Base-by-base conservation (phyloP, 2,888 invertebrate genomes). In the Epinotia brunnichana region DNA sequence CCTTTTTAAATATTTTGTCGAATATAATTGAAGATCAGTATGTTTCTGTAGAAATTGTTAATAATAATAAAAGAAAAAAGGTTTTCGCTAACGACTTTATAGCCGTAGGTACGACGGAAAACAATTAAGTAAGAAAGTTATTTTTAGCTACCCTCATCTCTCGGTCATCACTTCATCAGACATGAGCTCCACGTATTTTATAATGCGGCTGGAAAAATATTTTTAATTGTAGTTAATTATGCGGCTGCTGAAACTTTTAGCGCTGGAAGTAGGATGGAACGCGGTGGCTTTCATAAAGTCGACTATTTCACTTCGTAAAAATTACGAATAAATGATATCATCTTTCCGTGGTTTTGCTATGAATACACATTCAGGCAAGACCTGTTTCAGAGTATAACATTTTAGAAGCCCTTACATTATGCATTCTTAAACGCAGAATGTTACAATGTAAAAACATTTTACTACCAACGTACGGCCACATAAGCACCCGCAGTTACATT, bases 1-100 rank as follows among this genome's bases (percentile, higher is more conserved):
- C 2, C 51, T 19, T 19, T 41, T 41, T 13, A 41, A 11, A 41
- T 13, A 13, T 41, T 41, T 41, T 11, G 13, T 13, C 2, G 41
- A 41, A 41, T 10, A 9, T 39, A 39, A 13, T 13, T 13, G 13
- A 48, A 48, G 15, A 5, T n/a, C 15, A 29, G 13, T 11, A 19
- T 13, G 5, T 4, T 60, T 39, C 3, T n/a, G 29, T 10, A 44
- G 1, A 67, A 44, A 61, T 70, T 29, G 60, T 68, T 24, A 53
- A 48, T 74, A 74, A 74, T 24, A 53, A 48, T 74, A 74, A 74
- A 76, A 75, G 10, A 44, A 64, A 73, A 13, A 13, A 60, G 7
- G 35, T 19, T 44, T 44, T 61, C 35, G 19, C 44, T 61, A 15
- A 4, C 9, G 9, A 21, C 44, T 11, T 61, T 15, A 21, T 44